Evolutionary conservation across 2,113 vertebrate genomes (phyloP).

Genomic region (Furnarius figulus): DNA sequence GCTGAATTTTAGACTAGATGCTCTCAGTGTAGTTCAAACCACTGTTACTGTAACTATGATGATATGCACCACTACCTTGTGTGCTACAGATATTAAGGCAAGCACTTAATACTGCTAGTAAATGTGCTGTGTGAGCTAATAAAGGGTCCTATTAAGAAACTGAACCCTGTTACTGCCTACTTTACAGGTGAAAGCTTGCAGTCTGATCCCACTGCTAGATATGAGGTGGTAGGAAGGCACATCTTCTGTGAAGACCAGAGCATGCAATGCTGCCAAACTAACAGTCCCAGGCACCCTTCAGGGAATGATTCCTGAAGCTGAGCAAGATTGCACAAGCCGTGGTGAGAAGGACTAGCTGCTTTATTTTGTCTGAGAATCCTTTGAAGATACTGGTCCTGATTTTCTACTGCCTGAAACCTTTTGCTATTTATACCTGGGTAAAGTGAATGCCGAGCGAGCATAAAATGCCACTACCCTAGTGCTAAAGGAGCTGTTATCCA

Average conservation of each 20-base stretch:
- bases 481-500: slow-evolving; percentile 26
- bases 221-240: not conserved
- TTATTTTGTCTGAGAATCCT: not conserved
- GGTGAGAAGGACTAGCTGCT: not conserved
- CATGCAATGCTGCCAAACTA: not conserved
- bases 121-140: slow-evolving; percentile 10
- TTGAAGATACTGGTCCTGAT: not conserved
- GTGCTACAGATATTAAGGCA: slow-evolving; percentile 51
- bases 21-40: slow-evolving; percentile 44
- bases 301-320: not conserved
- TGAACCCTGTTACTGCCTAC: slow-evolving; percentile 36
- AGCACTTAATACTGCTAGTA: slow-evolving; percentile 47
- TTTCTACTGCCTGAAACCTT: slow-evolving; percentile 5
- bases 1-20: slow-evolving; percentile 45
- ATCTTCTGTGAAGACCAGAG: not conserved
- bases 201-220: slow-evolving; percentile 37
- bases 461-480: not conserved
- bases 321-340: not conserved
- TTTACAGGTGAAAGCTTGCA: slow-evolving; percentile 53
- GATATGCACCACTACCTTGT: not conserved
- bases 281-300: not conserved
- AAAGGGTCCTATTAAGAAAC: slow-evolving; percentile 57
- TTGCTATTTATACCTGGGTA: slow-evolving; percentile 43
- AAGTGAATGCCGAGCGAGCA: not conserved
- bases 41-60: slow-evolving; percentile 13